A percentile compares a stretch with the other conserved stretches of the same genome.
Evolutionary conservation across 2,888 invertebrate genomes (phyloP).

Genomic region (Trimorus sp.): DNA sequence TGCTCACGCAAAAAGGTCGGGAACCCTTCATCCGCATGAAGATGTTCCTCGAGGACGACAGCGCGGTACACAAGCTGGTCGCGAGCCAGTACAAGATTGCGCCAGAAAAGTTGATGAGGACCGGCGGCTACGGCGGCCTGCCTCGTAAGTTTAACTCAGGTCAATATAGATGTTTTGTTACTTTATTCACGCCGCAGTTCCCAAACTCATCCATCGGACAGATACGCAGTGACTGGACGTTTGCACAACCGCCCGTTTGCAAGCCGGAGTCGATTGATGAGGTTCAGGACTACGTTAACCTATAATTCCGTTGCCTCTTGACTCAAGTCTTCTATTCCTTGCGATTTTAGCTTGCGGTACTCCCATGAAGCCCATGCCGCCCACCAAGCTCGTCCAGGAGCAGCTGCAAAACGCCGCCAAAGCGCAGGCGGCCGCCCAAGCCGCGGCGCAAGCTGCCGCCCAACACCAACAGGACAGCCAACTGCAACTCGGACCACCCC

Average conservation of each 20-base stretch:
- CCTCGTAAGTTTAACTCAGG: slow-evolving; percentile 87
- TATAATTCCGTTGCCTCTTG: too few species aligned
- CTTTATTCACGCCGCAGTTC: slow-evolving; percentile 73
- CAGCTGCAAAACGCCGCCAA: slow-evolving; percentile 80
- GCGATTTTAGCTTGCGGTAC: slow-evolving; percentile 83
- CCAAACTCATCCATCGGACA: slow-evolving; percentile 67
- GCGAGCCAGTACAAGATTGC: slow-evolving; percentile 99
- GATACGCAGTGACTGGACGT: slow-evolving; percentile 32
- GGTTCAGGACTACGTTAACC: slow-evolving; percentile 63
- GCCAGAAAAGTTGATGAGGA: slow-evolving; percentile 98
- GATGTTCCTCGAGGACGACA: slow-evolving; percentile 98
- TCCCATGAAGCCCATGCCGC: slow-evolving; percentile 89
- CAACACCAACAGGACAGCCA: slow-evolving; percentile 80
- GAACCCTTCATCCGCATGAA: slow-evolving; percentile 99
- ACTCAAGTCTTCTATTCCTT: too few species aligned
- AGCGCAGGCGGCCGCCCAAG: slow-evolving; percentile 79
- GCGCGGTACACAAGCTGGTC: slow-evolving; percentile 96
- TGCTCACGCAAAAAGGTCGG: slow-evolving; percentile 98
- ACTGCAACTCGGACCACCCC: slow-evolving; percentile 79
- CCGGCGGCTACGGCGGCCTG: slow-evolving; percentile 94
- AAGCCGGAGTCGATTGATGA: slow-evolving; percentile 29
- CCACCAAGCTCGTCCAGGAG: slow-evolving; percentile 87
- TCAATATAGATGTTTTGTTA: slow-evolving; percentile 82
- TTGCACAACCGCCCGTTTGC: slow-evolving; percentile 7
- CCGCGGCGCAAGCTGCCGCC: slow-evolving; percentile 77